Evolutionary conservation across 2,797 vertebrate genomes (phyloP), one percentile per base, ranked within the genome.

Genomic region (Malacoctenus gilli): DNA sequence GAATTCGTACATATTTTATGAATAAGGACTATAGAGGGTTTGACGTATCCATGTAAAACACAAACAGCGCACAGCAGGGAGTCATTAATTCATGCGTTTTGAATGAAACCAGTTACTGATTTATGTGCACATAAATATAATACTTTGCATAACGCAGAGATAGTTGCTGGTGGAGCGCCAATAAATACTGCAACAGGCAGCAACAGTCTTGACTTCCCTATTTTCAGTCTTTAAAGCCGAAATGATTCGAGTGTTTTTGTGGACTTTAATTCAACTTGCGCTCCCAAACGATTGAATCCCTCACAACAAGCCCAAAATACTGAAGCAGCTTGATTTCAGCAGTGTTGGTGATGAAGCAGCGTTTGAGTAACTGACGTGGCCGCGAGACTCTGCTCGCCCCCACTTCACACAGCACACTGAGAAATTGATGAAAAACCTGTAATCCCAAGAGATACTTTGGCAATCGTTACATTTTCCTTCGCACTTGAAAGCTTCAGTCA

Each of bases 101-200:
- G 6, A 65, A 68, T 59, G 16, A 59, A 73, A 61, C 32, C 22
- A 25, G 32, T 15, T 23, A 44, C 11, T 57, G 5, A 66, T 71
- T 42, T 41, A 57, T 62, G 41, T 43, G 48, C 15, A 63, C 12
- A 36, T 52, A 21, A 25, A 49, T 40, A 30, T 39, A 48, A 62
- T 20, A 22, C 14, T 23, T 71, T 56, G 18, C 20, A 43, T 55
- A 52, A 72, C 34, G 32, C 19, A 51, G 13, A 48, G 22, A 43
- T 21, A 4, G 16, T 25, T 23, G 18, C 30, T 18, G 3, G 12
- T 8, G 44, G 25, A 28, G 41, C 31, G 36, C 49, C 51, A 40
- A 54, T 14, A 21, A 11, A 30, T 31, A 16, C 28, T 18, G 30
- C 23, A 35, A 47, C 3, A 59, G 3, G 5, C 11, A 32, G 38